Evolutionary conservation across 2,888 invertebrate genomes (phyloP), one percentile per base, ranked within the genome.

Genomic region (Tetanocera ferruginea): DNA sequence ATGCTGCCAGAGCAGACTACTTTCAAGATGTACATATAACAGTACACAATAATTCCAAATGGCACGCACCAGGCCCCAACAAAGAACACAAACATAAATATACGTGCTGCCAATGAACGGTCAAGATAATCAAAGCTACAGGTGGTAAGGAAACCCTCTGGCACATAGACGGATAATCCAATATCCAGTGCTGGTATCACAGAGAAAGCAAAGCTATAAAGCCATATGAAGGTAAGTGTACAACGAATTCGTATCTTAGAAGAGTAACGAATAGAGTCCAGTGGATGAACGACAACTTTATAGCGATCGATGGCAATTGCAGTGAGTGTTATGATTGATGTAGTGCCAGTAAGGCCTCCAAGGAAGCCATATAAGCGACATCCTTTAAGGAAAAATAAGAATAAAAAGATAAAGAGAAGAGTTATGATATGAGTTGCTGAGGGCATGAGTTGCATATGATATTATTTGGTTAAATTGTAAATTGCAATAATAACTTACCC

Each of bases 71-170:
- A 97, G 66, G 93, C 96, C 0, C 93, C 94, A 52, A 93, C 91
- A 87, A 95, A 95, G 87, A 95, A 95, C 5, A 92, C 87, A 82
- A 95, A 92, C 85, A 96, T 95, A 86, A 95, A 96, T 78, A 92
- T 91, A 71, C 93, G 92, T 0, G 93, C 93, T 0, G 88, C 86
- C 0, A 89, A 84, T 75, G 93, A 92, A n/a, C 92, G 92, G 0
- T 94, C 93, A 69, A 96, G 91, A 85, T 96, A 97, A 88, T 96
- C 96, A 87, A 95, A 96, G 85, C 96, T 95, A 89, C 96, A 97
- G 84, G 95, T 94, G 25, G 95, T 96, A 78, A 96, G 91, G 86
- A 93, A 95, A 2, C 95, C 96, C 88, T 96, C 96, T 6, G 96
- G 95, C 19, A 95, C 94, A 90, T 96, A 97, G 51, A 91, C 91